Evolutionary conservation across 2,888 invertebrate genomes (phyloP), one percentile per base, ranked within the genome.

Genomic region (Gryllus longicercus): DNA sequence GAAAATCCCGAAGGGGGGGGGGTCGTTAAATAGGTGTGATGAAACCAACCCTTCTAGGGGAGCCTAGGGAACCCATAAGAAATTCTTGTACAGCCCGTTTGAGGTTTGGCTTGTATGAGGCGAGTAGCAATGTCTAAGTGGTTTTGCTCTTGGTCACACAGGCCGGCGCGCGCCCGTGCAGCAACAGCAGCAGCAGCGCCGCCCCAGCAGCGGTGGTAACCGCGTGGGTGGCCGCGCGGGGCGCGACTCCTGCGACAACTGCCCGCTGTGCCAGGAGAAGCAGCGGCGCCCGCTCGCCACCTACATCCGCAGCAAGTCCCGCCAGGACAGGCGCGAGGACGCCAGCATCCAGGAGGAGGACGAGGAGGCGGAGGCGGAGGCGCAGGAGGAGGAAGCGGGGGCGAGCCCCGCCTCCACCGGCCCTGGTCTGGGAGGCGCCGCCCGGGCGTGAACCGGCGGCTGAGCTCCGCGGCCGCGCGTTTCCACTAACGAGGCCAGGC

Each of bases 241-340:
- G 2, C 63, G 63, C 82, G 87, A 88, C 81, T 86, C 87, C 51
- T n/a, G 63, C 82, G 87, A 88, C 81, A 86, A 87, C 74, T 90
- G 90, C 80, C 88, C 89, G 18, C 87, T 90, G 81, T 90, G 90
- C 84, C 88, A 88, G 82, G 89, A 90, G 83, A 89, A 87, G 82
- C 90, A 89, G 84, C 88, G 89, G 82, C 86, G 90, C 75, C 88
- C 88, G 4, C 84, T 91, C 5, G 88, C 88, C 2, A 87, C 87
- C 79, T 90, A 90, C 84, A 87, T 90, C 82, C 86, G 88, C 78
- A 88, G 87, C 81, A 89, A 89, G 81, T 86, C 88, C n/a, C 87
- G 87, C 25, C 87, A 87, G n/a, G 88, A 88, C 83, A 87, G 88
- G 81, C 87, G 88, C 83, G 86, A 88, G 79, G 88, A 89, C 83